Percentiles rank a stretch among this genome's conserved stretches.
Conservation (phyloP, 2,797 vertebrate species). For the Gallirallus australis region DNA sequence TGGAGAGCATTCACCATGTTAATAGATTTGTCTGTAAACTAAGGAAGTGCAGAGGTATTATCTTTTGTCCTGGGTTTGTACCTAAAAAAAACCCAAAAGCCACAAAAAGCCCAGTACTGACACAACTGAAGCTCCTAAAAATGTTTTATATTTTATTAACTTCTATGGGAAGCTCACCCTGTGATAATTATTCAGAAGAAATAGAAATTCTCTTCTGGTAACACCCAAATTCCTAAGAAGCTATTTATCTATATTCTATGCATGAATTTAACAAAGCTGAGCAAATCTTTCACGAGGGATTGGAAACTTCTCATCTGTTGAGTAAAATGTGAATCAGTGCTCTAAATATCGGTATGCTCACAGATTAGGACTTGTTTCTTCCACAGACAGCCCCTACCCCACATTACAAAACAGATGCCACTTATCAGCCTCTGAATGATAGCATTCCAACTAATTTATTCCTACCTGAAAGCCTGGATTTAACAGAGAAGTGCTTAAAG, state of each 20-base stretch:
- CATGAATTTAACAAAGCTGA: neutral
- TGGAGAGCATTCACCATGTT: neutral
- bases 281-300: neutral
- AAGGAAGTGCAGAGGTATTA: neutral
- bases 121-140: neutral
- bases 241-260: neutral
- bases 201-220: neutral
- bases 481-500: neutral
- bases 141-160: neutral
- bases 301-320: neutral
- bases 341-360: neutral
- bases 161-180: neutral
- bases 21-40: constrained; percentile 4
- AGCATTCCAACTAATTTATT: neutral
- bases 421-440: neutral
- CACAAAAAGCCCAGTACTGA: neutral
- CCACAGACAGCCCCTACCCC: neutral
- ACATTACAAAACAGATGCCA: neutral
- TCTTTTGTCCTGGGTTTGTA: neutral
- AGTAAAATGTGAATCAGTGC: neutral
- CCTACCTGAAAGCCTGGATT: neutral
- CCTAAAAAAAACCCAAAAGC: neutral
- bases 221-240: neutral
- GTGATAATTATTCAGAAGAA: neutral
- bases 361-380: neutral